Base-by-base conservation (phyloP, 2,113 vertebrate species). In the Gobiocypris rarus region DNA sequence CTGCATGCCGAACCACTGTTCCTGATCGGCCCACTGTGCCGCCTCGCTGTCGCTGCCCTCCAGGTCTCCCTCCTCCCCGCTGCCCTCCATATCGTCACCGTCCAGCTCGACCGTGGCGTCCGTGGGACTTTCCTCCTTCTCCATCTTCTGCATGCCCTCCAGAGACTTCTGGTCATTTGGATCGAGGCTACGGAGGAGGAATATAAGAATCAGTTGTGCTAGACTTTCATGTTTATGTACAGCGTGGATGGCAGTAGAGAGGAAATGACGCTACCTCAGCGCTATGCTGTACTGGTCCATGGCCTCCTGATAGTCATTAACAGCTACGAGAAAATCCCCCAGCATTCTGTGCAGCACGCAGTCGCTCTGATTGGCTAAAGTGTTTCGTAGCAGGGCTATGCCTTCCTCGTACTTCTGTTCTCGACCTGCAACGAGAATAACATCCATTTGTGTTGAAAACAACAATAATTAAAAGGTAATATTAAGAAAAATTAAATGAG, bases 271-370 rank as follows among this genome's bases (percentile, higher is more conserved):
- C 90, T 94, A 99, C 98, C 98, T 99, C 1, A 99, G 93, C 0
- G 98, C 98, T 75, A 99, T 99, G 58, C 98, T 99, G 90, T 99
- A 99, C 93, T 99, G 98, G 92, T 99, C 98, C 97, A 99, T 99
- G 2, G 98, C 98, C 82, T 99, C 98, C 92, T 99, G 98, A 88
- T 97, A 98, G 75, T 99, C 97, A 0, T 96, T 99, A 87, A 99
- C 96, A 0, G 98, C 97, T 7, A 99, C 97, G 0, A 99, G 94
- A 82, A 99, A 99, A 91, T 99, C 98, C 15, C 97, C 98, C 86
- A 99, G 93, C 94, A 99, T 98, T 45, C 98, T 96, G 92, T 99
- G 98, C 88, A 99, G 93, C 78, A 98, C 96, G 22, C 98, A 98
- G 89, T 99, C 97, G 0, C 98, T 99, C 94, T 99, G 98, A 90